phyloP scores from a whole-genome alignment of 2,888 invertebrate genomes.

The Gasteruption jaculator region DNA sequence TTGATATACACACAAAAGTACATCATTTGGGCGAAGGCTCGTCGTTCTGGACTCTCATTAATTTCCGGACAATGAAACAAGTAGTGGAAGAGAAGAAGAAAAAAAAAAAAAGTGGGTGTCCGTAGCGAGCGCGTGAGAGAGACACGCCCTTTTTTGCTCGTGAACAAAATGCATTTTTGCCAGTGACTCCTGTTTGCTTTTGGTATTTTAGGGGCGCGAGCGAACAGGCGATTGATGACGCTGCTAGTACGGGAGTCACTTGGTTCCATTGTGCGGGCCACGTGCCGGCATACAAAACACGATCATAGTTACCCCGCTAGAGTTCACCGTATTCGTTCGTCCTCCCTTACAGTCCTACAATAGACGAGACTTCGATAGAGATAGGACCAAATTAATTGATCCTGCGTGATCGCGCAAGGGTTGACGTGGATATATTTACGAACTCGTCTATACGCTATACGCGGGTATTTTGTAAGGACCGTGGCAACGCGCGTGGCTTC shows the following conservation, averaged over 20 bases:
- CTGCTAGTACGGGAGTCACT: slow-evolving; percentile 42
- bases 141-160: slow-evolving; percentile 44
- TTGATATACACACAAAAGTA: too few species aligned
- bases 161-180: slow-evolving; percentile 41
- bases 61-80: slow-evolving; percentile 40
- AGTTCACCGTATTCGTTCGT: too few species aligned
- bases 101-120: slow-evolving; percentile 29
- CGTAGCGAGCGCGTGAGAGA: slow-evolving; percentile 43
- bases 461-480: slow-evolving; percentile 44
- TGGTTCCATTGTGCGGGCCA: slow-evolving; percentile 44
- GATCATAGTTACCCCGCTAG: too few species aligned
- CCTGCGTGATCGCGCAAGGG: slow-evolving; percentile 44
- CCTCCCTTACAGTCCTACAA: too few species aligned
- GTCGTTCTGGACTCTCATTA: too few species aligned
- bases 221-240: slow-evolving; percentile 48
- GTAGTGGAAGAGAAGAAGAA: too few species aligned
- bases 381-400: slow-evolving; percentile 46
- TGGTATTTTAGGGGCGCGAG: slow-evolving; percentile 43
- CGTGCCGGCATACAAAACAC: slow-evolving; percentile 41
- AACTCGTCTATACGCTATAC: slow-evolving; percentile 16
- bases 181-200: slow-evolving; percentile 47
- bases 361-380: too few species aligned
- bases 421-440: slow-evolving; percentile 5
- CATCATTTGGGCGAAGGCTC: too few species aligned
- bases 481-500: slow-evolving; percentile 43